Evolutionary conservation across 92 coral and sea anemone species (phyloP).

Genomic region (Scolanthus callimorphus): DNA sequence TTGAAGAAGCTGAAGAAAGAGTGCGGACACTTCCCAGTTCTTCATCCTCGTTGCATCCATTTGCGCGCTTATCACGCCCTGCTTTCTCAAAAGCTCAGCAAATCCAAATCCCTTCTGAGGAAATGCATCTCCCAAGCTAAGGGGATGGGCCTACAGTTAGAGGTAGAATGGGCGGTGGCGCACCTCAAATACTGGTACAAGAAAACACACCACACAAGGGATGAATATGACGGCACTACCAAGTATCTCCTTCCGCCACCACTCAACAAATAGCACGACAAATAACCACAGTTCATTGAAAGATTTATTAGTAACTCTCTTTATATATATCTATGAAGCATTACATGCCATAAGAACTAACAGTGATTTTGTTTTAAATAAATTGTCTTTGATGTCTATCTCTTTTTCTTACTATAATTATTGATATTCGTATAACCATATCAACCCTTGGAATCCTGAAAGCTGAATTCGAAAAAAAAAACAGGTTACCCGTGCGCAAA

Average conservation of each 20-base stretch:
- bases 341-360: too few relatives aligned
- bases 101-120: conserved; percentile 45
- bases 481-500: too few relatives aligned
- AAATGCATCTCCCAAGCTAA: conserved; percentile 44
- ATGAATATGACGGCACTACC: conserved; percentile 28
- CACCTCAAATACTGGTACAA: conserved; percentile 57
- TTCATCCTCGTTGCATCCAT: conserved; percentile 63
- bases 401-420: not conserved
- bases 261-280: not conserved
- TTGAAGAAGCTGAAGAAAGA: conserved; percentile 57
- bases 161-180: conserved; percentile 68
- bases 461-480: too few relatives aligned
- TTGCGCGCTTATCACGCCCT: conserved; percentile 72
- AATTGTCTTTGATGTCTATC: not conserved
- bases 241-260: conserved; percentile 26
- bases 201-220: not conserved
- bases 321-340: too few relatives aligned
- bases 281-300: not conserved
- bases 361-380: too few relatives aligned
- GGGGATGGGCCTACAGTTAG: conserved; percentile 54
- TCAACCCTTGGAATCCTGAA: not conserved
- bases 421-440: not conserved
- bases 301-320: too few relatives aligned
- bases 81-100: conserved; percentile 44
- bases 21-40: conserved; percentile 57